These are phyloP conservation scores for Drosophila yakuba DNA, from an alignment of 1,140 invertebrate species.

Conservation along the genomic window DNA sequence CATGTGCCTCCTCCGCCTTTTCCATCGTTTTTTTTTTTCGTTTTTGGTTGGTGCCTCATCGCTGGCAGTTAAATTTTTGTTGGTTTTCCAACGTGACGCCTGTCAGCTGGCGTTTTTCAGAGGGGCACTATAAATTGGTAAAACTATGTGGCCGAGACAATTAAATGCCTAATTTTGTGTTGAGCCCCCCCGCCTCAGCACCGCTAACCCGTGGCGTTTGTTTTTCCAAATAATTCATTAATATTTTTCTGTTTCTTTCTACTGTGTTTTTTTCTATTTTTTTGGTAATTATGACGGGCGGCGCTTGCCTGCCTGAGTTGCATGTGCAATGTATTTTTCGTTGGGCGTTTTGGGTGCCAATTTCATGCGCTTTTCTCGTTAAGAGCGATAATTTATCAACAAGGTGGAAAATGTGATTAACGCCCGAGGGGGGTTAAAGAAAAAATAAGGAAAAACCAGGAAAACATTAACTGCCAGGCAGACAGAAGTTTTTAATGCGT, in stretches of 20 bases:
- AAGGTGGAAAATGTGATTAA: neutral
- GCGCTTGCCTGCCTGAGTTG: conserved; percentile 68
- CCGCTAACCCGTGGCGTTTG: conserved; percentile 54
- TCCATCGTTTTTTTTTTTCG: neutral
- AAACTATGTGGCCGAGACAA: conserved; percentile 62
- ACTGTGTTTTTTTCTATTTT: conserved; percentile 2
- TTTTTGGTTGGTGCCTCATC: conserved; percentile 8
- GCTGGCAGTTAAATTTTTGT: conserved; percentile 77
- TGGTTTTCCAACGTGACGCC: conserved; percentile 79
- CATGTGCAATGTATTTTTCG: conserved; percentile 65
- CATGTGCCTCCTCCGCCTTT: conserved; percentile 48
- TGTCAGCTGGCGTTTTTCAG: conserved; percentile 67
- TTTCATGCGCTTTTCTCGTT: conserved; percentile 59
- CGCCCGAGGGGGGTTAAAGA: neutral
- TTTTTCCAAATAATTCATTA: conserved; percentile 85
- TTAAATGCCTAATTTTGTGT: conserved; percentile 80
- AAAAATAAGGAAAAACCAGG: neutral
- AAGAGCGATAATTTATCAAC: conserved; percentile 58
- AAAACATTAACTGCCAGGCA: conserved; percentile 1
- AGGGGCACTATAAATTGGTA: conserved; percentile 17
- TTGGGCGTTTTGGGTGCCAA: conserved; percentile 36
- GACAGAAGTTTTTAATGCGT: neutral
- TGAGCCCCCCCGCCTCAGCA: conserved; percentile 14
- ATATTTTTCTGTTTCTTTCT: conserved; percentile 71
- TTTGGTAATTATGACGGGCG: conserved; percentile 68